phyloP scores from a whole-genome alignment of 2,797 vertebrate genomes.

The Yasuhikotakia modesta region DNA sequence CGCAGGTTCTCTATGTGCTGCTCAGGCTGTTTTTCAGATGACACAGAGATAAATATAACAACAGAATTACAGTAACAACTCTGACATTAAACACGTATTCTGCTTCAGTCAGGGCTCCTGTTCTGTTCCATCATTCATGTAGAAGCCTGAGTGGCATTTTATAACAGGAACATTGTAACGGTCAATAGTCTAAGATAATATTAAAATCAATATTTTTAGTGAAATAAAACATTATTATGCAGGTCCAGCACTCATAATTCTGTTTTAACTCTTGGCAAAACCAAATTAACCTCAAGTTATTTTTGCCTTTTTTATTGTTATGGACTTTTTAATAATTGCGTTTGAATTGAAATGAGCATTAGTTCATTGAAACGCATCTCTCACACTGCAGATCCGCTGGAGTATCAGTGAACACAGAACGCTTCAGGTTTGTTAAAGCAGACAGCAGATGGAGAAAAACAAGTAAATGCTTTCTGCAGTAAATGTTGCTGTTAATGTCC shows the following conservation, averaged over 20 bases:
- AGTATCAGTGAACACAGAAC: background rate
- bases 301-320: background rate
- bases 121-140: background rate
- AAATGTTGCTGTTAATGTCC: slow-evolving; percentile 41
- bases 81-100: background rate
- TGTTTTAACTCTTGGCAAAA: slow-evolving; percentile 23
- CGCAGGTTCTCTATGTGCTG: slow-evolving; percentile 59
- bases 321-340: background rate
- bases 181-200: background rate
- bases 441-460: slow-evolving; percentile 19
- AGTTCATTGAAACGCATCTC: background rate
- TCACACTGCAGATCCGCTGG: slow-evolving; percentile 11
- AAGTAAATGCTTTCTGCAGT: slow-evolving; percentile 29
- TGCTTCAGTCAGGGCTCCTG: background rate
- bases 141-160: background rate
- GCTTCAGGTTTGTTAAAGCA: no score
- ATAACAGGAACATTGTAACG: background rate
- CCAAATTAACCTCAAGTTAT: background rate
- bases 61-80: background rate
- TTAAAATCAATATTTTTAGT: background rate
- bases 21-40: slow-evolving; percentile 48
- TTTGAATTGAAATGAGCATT: background rate
- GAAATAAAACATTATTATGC: background rate
- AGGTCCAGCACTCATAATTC: slow-evolving; percentile 4
- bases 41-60: slow-evolving; percentile 29